Percentiles rank a stretch among this genome's conserved stretches.
phyloP scores from a whole-genome alignment of 2,797 vertebrate genomes.

The Otolemur crassicaudatus region DNA sequence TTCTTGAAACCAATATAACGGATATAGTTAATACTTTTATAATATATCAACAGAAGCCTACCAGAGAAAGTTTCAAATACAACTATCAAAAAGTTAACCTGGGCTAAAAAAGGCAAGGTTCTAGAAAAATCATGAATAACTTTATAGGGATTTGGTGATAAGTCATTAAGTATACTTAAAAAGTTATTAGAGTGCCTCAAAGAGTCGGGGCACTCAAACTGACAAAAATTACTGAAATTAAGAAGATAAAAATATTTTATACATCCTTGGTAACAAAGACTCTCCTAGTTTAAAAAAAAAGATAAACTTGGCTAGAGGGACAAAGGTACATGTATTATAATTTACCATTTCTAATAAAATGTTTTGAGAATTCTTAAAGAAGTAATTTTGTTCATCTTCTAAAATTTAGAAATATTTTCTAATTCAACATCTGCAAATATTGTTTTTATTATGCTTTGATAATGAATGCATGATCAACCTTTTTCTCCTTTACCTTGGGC shows the following conservation, averaged over 20 bases:
- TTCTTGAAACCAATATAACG: slow-evolving; percentile 7
- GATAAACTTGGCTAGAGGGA: neutral
- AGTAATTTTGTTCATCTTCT: neutral
- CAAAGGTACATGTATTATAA: neutral
- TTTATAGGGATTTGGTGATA: slow-evolving; percentile 40
- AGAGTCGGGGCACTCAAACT: neutral
- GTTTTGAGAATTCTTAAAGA: slow-evolving; percentile 35
- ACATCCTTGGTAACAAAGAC: neutral
- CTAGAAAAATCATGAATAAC: slow-evolving; percentile 19
- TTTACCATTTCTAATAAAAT: slow-evolving; percentile 1
- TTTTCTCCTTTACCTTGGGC: neutral
- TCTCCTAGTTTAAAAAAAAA: slow-evolving; percentile 20
- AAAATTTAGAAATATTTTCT: neutral
- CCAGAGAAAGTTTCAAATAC: slow-evolving; percentile 9
- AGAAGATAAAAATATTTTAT: slow-evolving; percentile 35
- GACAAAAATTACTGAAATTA: slow-evolving; percentile 21
- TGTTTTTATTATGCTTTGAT: slow-evolving; percentile 32
- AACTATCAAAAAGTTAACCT: slow-evolving; percentile 21
- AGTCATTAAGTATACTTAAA: neutral
- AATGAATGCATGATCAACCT: neutral
- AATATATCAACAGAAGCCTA: slow-evolving; percentile 14
- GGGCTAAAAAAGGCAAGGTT: neutral
- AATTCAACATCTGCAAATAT: slow-evolving; percentile 35
- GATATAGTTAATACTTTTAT: neutral
- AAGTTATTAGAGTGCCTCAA: neutral